These are phyloP conservation scores for Solenopsis fugax DNA, from an alignment of 1,140 invertebrate species.

Conservation along the genomic window DNA sequence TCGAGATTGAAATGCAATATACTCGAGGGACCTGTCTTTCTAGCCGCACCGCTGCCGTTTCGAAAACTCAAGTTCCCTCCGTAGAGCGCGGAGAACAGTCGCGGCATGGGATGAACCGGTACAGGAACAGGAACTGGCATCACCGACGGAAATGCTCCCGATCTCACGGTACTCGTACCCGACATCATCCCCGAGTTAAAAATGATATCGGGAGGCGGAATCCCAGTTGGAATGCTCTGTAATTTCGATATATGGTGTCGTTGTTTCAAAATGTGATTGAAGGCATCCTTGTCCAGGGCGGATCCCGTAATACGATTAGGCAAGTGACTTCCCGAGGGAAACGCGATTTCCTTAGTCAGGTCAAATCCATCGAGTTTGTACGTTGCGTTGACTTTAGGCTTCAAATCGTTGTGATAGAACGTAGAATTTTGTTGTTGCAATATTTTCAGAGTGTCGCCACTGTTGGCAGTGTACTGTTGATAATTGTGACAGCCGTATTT, in stretches of 20 bases:
- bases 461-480: slow-evolving; percentile 81
- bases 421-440: slow-evolving; percentile 76
- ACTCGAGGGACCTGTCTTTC: slow-evolving; percentile 88
- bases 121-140: slow-evolving; percentile 81
- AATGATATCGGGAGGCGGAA: slow-evolving; percentile 79
- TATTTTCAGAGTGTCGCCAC: slow-evolving; percentile 78
- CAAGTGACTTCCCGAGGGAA: slow-evolving; percentile 72
- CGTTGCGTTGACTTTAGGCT: slow-evolving; percentile 71
- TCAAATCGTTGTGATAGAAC: slow-evolving; percentile 79
- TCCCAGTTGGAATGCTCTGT: slow-evolving; percentile 62
- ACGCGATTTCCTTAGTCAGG: slow-evolving; percentile 76
- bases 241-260: slow-evolving; percentile 74
- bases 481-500: slow-evolving; percentile 83
- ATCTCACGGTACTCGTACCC: slow-evolving; percentile 63
- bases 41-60: slow-evolving; percentile 77
- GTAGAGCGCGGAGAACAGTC: slow-evolving; percentile 79
- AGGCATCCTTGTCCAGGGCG: slow-evolving; percentile 79
- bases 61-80: slow-evolving; percentile 77
- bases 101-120: slow-evolving; percentile 76
- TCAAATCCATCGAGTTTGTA: slow-evolving; percentile 82
- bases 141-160: slow-evolving; percentile 78
- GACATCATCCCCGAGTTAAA: slow-evolving; percentile 82
- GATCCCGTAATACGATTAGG: slow-evolving; percentile 73
- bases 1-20: slow-evolving; percentile 92
- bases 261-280: slow-evolving; percentile 81